Evolutionary conservation across 2,888 invertebrate genomes (phyloP).

Genomic region (Drosophila emarginata): DNA sequence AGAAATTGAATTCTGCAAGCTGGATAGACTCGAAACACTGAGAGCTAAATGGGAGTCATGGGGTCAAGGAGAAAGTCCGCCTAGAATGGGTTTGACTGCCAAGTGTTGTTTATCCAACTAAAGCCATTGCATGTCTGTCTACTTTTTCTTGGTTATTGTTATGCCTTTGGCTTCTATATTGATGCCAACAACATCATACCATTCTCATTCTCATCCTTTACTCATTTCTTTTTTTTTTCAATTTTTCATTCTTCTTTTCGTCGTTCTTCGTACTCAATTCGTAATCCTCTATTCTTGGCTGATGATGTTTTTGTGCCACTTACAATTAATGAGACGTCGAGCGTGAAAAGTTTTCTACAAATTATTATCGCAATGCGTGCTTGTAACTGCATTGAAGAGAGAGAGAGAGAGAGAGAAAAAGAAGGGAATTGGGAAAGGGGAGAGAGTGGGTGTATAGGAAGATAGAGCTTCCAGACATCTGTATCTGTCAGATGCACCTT

Average conservation of each 20-base stretch:
- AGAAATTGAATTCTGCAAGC: slow-evolving; percentile 66
- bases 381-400: slow-evolving; percentile 1
- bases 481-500: slow-evolving; percentile 28
- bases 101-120: slow-evolving; percentile 22
- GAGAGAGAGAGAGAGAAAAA: background rate
- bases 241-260: slow-evolving; percentile 5
- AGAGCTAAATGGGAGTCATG: background rate
- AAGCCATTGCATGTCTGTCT: slow-evolving; percentile 19
- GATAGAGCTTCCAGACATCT: slow-evolving; percentile 11
- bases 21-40: background rate
- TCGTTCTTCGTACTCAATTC: background rate
- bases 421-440: background rate
- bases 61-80: background rate
- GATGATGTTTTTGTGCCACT: slow-evolving; percentile 55
- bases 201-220: slow-evolving; percentile 1
- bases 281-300: slow-evolving; percentile 16
- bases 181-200: slow-evolving; percentile 7
- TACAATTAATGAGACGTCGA: slow-evolving; percentile 62
- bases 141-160: slow-evolving; percentile 33
- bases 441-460: too few species aligned
- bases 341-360: slow-evolving; percentile 56
- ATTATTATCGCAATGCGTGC: slow-evolving; percentile 46
- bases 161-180: slow-evolving; percentile 5
- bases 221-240: background rate
- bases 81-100: slow-evolving; percentile 40